A percentile compares a stretch with the other conserved stretches of the same genome.
phyloP scores from a whole-genome alignment of 2,888 invertebrate genomes.

The Stenchaetothrips biformis region DNA sequence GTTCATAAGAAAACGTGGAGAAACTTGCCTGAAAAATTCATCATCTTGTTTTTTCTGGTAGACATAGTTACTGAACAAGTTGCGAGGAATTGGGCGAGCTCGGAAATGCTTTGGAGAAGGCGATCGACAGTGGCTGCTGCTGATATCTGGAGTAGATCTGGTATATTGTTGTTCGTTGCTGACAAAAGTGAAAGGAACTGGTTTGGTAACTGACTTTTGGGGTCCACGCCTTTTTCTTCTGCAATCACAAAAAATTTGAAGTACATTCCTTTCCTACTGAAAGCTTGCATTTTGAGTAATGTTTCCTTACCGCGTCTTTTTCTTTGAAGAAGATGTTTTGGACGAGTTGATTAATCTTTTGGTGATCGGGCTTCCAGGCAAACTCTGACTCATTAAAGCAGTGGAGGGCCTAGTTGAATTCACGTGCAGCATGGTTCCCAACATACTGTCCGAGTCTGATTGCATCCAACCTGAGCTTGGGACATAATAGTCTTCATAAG shows the following conservation, averaged over 20 bases:
- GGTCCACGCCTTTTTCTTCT: background rate
- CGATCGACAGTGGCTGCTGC: background rate
- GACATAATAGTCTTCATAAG: conserved; percentile 4
- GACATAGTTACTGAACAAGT: conserved; percentile 64
- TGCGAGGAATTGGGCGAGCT: conserved; percentile 65
- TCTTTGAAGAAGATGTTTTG: background rate
- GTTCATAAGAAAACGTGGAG: background rate
- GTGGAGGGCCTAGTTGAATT: background rate
- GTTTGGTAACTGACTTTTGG: background rate
- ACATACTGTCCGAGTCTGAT: conserved; percentile 1
- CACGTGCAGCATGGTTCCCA: background rate
- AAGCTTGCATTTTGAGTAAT: background rate
- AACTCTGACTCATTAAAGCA: background rate
- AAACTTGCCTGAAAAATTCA: conserved; percentile 53
- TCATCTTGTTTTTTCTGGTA: conserved; percentile 67
- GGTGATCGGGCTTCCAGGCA: background rate
- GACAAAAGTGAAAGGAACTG: background rate
- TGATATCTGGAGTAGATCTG: background rate
- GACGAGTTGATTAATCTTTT: background rate
- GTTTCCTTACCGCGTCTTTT: background rate
- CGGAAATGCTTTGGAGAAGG: conserved; percentile 47
- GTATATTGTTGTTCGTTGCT: background rate
- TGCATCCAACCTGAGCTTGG: background rate
- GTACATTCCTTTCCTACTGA: too few relatives aligned
- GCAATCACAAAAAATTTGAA: background rate